A percentile compares a stretch with the other conserved stretches of the same genome.
Conservation (phyloP, 2,113 vertebrate species). For the Neogale vison region DNA sequence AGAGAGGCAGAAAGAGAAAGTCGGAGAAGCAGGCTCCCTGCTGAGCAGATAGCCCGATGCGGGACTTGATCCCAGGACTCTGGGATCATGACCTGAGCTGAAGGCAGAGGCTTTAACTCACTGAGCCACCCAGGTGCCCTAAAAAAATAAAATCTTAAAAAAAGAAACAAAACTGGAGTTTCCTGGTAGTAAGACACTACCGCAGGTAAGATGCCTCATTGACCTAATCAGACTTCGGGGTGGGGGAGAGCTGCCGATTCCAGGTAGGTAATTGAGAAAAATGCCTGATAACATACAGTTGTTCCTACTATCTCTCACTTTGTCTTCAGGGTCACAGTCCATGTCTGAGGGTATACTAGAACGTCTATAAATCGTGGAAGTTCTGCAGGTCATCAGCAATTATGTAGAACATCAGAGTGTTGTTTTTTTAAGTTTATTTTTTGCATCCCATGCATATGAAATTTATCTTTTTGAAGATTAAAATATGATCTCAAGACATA, state of each 20-base stretch:
- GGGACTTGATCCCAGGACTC: no score
- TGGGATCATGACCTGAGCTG: no score
- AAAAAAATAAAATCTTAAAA: no score
- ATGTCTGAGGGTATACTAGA: background rate
- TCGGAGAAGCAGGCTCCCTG: no score
- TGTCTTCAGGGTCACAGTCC: background rate
- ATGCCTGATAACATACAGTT: background rate
- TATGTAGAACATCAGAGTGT: background rate
- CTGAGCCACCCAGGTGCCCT: no score
- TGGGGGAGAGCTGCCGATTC: background rate
- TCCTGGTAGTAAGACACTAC: background rate
- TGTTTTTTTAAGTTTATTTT: background rate
- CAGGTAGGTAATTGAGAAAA: background rate
- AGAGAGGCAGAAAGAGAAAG: no score
- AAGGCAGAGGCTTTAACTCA: no score
- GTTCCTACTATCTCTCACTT: background rate
- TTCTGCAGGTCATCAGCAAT: background rate
- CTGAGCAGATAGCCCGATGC: no score
- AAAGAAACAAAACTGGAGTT: background rate
- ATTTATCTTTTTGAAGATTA: background rate
- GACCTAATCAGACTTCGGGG: background rate
- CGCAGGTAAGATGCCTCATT: background rate
- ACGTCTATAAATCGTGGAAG: background rate
- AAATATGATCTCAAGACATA: conserved; percentile 18
- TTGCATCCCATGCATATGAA: background rate